Evolutionary conservation across 2,797 vertebrate genomes (phyloP).

Genomic region (Anas bernieri): DNA sequence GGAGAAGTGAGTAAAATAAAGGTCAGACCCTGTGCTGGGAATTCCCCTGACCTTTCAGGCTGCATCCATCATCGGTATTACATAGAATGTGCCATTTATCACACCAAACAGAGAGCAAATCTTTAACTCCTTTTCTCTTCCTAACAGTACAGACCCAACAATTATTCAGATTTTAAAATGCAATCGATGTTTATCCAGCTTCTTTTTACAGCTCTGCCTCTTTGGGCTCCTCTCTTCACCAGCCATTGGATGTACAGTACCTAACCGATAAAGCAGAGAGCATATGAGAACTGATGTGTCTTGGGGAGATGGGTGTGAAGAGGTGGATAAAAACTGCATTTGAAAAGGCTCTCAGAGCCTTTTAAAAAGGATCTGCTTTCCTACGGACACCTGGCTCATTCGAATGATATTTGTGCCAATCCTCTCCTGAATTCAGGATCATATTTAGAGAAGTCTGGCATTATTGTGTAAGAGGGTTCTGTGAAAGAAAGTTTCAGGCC

Average conservation of each 20-base stretch:
- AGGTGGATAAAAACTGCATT: background rate
- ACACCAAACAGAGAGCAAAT: slow-evolving; percentile 69
- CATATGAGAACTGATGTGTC: background rate
- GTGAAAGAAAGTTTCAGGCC: background rate
- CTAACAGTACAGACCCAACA: slow-evolving; percentile 38
- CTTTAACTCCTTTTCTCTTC: slow-evolving; percentile 62
- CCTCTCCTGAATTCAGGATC: background rate
- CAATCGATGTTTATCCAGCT: slow-evolving; percentile 50
- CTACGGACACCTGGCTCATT: background rate
- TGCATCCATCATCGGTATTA: slow-evolving; percentile 78
- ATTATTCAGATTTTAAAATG: slow-evolving; percentile 61
- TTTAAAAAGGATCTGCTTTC: background rate
- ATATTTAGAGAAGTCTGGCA: background rate
- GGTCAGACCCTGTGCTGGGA: slow-evolving; percentile 92
- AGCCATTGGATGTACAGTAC: background rate
- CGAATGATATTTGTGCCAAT: background rate
- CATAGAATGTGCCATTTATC: slow-evolving; percentile 76
- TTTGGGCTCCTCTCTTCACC: background rate
- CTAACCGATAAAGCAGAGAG: background rate
- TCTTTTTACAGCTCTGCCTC: slow-evolving; percentile 26
- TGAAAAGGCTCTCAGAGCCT: background rate
- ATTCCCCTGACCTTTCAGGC: slow-evolving; percentile 91
- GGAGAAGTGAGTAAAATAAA: slow-evolving; percentile 88
- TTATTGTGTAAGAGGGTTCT: background rate
- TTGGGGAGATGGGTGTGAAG: background rate